Base-by-base conservation (phyloP, 2,888 invertebrate species). In the Terebella lapidaria region DNA sequence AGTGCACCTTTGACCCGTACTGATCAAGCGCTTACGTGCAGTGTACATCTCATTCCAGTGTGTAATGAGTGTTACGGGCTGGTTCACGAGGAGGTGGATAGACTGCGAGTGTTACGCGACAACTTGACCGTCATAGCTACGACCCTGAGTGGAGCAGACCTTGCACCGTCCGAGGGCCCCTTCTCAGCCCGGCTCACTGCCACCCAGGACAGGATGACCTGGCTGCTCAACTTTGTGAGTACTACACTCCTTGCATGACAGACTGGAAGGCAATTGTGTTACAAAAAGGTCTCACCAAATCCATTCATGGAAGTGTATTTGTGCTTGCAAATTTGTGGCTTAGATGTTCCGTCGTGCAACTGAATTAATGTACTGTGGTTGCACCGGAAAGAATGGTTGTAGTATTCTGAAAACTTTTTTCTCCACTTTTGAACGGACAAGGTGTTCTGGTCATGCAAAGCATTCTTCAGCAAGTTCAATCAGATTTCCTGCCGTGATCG, bases 11-110 rank as follows among this genome's bases (percentile, higher is more conserved):
- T n/a, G n/a, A n/a, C n/a, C n/a, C n/a, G n/a, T n/a, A n/a, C n/a
- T n/a, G n/a, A n/a, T n/a, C n/a, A n/a, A n/a, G n/a, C n/a, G n/a
- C n/a, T n/a, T n/a, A n/a, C n/a, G n/a, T n/a, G n/a, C n/a, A n/a
- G n/a, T n/a, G n/a, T n/a, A n/a, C n/a, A n/a, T n/a, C n/a, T 49
- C n/a, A 4, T 58, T 42, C 45, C 66, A 72, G 72, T 60, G 24
- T 72, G 72, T 60, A 64, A 67, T 53, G 53, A 24, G 0, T 72
- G 72, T 56, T 72, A 71, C 56, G 54, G 49, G 1, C 64, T 71
- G 24, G 68, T 72, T 27, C 56, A 49, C 25, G 55, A 24, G 1
- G 68, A 69, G 47, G 67, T 71, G 4, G 51, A 59, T 20, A 51
- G 55, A 25, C 57, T 72, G 27, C 54, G 65, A 15, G 35, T 29